Conservation (phyloP, 2,113 vertebrate species). For the Vireo altiloquus region DNA sequence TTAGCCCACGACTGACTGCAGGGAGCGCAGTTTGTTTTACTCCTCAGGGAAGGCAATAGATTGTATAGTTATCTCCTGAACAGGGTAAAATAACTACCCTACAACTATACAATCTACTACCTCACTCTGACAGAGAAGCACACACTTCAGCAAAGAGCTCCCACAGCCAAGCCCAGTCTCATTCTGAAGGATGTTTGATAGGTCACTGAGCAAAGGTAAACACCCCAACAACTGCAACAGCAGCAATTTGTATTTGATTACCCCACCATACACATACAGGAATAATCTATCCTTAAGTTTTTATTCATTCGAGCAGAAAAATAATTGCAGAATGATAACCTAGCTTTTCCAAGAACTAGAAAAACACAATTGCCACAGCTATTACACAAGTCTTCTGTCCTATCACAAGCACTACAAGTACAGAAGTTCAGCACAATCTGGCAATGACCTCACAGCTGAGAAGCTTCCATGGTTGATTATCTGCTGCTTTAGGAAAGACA, state of each 20-base stretch:
- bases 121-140: constrained; percentile 81
- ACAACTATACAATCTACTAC: constrained; percentile 89
- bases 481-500: constrained; percentile 95
- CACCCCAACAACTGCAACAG: neutral
- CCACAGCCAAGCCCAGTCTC: neutral
- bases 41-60: constrained; percentile 86
- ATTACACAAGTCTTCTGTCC: neutral
- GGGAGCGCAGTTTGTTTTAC: constrained; percentile 69
- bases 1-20: neutral
- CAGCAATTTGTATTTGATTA: neutral
- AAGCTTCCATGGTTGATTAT: constrained; percentile 32
- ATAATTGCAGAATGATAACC: neutral
- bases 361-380: neutral
- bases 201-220: neutral
- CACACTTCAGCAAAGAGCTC: neutral
- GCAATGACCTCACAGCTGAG: neutral
- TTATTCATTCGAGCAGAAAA: neutral
- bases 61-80: constrained; percentile 86
- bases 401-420: neutral
- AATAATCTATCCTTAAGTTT: neutral
- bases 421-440: neutral
- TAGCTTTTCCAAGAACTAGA: neutral
- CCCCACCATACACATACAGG: neutral
- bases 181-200: neutral
- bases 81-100: constrained; percentile 84